Evolutionary conservation across 2,888 invertebrate genomes (phyloP), one percentile per base, ranked within the genome.

Genomic region (Cheilosia grossa): DNA sequence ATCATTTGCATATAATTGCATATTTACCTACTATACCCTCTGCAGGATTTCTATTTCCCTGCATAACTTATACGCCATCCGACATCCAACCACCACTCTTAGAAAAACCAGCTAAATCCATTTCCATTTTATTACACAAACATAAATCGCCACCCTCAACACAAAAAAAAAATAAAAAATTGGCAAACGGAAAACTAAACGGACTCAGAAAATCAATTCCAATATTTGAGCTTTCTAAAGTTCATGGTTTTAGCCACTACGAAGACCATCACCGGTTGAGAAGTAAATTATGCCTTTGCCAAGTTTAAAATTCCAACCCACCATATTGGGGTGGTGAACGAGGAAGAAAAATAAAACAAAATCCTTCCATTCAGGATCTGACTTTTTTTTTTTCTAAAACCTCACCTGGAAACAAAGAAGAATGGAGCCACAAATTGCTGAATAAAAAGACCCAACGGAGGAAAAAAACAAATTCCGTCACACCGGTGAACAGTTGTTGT

Each of bases 1-100:
- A 42, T 59, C 73, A 73, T 80, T 80, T 80, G 66, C 79, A 79
- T 79, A 40, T 53, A 79, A 79, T 73, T 73, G 64, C 73, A 73
- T 79, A 79, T 58, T 70, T 72, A 27, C 27, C 27, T 27, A 69
- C 47, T 9, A n/a, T n/a, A 40, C 51, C 42, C 63, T 56, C 37
- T 49, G 44, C 44, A 61, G 27, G 17, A 49, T 13, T 56, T n/a
- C 19, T 10, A 13, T 10, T 33, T 58, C 42, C 47, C 17, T 53
- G 37, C 61, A 77, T 69, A 69, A 77, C 54, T 37, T 66, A 61
- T 37, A 27, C 53, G n/a, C 61, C 24, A 21, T 24, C 51, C 24
- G 15, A 13, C 13, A 51, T 15, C 33, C 53, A 4, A 21, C 49
- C 21, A 64, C 44, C 61, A 30, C 21, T 24, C 51, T 51, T 17